phyloP scores from a whole-genome alignment of 2,888 invertebrate species.

The Protula sp. region DNA sequence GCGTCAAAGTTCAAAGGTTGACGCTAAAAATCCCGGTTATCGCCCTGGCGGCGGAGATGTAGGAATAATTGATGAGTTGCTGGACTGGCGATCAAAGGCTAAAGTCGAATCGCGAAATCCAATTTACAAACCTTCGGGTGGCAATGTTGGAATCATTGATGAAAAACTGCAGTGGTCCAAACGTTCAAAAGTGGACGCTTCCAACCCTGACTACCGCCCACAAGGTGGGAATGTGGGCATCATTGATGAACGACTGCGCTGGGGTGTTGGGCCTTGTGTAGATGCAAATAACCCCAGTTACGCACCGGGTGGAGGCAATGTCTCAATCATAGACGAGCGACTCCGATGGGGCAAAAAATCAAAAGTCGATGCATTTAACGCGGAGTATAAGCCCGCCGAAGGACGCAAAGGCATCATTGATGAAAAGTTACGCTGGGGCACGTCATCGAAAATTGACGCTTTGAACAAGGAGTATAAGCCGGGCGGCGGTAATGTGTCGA shows the following conservation, averaged over 20 bases:
- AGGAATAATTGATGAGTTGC: slow-evolving; percentile 12
- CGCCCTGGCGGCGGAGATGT: slow-evolving; percentile 22
- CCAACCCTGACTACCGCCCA: slow-evolving; percentile 22
- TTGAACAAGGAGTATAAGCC: neutral
- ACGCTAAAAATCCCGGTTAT: slow-evolving; percentile 16
- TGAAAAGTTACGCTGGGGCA: neutral
- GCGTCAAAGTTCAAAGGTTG: neutral
- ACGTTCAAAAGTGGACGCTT: slow-evolving; percentile 23
- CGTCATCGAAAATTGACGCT: neutral
- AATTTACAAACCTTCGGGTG: slow-evolving; percentile 18
- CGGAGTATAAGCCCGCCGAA: neutral
- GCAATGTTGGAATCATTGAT: slow-evolving; percentile 2
- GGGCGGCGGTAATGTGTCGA: neutral
- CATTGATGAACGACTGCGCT: neutral
- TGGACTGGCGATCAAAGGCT: slow-evolving; percentile 16
- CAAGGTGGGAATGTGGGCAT: slow-evolving; percentile 24
- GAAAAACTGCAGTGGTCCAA: slow-evolving; percentile 23
- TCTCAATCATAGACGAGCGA: slow-evolving; percentile 10
- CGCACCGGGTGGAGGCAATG: slow-evolving; percentile 24
- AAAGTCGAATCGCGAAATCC: slow-evolving; percentile 23
- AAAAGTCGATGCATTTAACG: neutral
- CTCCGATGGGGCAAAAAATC: neutral
- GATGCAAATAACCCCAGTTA: slow-evolving; percentile 25
- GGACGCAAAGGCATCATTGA: neutral
- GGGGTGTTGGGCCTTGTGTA: slow-evolving; percentile 13